Base-by-base conservation (phyloP, 2,888 invertebrate species). In the Megamerina dolium region DNA sequence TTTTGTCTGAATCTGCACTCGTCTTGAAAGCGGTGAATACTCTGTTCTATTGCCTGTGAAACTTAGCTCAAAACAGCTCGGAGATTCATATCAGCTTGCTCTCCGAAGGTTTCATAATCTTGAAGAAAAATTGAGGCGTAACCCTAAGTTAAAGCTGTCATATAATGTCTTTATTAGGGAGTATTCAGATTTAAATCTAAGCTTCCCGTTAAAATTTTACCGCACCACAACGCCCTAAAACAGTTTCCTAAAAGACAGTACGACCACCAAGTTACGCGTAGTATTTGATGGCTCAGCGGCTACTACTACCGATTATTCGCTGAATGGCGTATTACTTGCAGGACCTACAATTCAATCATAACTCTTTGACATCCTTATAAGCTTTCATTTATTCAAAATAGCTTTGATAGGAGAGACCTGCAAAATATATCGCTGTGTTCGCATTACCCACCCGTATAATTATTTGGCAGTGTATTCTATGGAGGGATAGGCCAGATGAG, bases 21-120 rank as follows among this genome's bases (percentile, higher is more conserved):
- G 46, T 19, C 14, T 42, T 3, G 18, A 19, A 10, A 39, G 42
- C 21, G 53, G 49, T 10, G 38, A 37, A 18, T 53, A 45, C 31
- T 36, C 43, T 13, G 49, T 51, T 18, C 37, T 43, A 3, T 17
- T 51, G 26, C 48, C 51, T 3, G 26, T 38, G 27, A 48, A 36
- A 27, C 17, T 6, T 10, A 19, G 23, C 13, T 2, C 34, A 9
- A 31, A 14, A 13, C 16, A 23, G 9, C 26, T 48, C 14, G 48
- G 48, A 8, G 41, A 50, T 20, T 46, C 50, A 5, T 47, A n/a
- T n/a, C n/a, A 41, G 8, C 30, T 27, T 20, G 45, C 41, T 4
- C 10, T 43, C 8, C 13, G 35, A 27, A 41, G 49, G 3, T 46
- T 49, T 26, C 29, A 23, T 13, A 41, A 41, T 35, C 30, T 49